A percentile compares a stretch with the other conserved stretches of the same genome.
Evolutionary conservation across 2,113 vertebrate species (phyloP).

Genomic region (Catharus bicknelli): DNA sequence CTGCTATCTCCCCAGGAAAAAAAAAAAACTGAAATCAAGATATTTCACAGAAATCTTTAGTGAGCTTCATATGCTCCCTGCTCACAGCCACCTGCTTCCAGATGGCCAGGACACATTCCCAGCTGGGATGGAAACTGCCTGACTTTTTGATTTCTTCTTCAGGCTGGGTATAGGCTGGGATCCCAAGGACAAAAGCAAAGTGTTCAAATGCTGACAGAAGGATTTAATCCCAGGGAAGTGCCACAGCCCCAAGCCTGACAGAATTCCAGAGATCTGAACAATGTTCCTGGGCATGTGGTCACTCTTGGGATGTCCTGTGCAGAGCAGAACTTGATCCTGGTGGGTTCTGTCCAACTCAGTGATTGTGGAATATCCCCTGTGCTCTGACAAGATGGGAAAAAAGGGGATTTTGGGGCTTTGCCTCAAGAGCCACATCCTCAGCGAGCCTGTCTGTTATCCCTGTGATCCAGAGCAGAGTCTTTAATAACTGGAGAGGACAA

Average conservation of each 20-base stretch:
- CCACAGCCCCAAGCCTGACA: background rate
- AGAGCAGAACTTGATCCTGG: accelerated
- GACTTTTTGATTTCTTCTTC: background rate
- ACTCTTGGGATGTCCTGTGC: background rate
- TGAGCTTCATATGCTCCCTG: constrained; percentile 16
- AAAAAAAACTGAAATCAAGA: background rate
- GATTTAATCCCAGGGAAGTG: background rate
- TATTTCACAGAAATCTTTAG: background rate
- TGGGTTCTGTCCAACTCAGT: background rate
- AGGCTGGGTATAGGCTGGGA: background rate
- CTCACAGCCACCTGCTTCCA: background rate
- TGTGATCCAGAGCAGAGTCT: background rate
- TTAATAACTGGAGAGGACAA: constrained; percentile 31
- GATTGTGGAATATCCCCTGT: background rate
- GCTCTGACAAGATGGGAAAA: background rate
- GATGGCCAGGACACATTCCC: background rate
- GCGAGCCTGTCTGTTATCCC: background rate
- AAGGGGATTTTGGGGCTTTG: background rate
- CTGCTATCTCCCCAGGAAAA: background rate
- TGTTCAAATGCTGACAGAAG: background rate
- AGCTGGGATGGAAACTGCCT: background rate
- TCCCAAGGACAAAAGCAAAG: background rate
- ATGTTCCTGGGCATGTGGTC: no score
- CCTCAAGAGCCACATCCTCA: background rate
- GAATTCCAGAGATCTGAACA: background rate